phyloP scores from a whole-genome alignment of 1,140 invertebrate species.

The Propsilocerus akamusi region DNA sequence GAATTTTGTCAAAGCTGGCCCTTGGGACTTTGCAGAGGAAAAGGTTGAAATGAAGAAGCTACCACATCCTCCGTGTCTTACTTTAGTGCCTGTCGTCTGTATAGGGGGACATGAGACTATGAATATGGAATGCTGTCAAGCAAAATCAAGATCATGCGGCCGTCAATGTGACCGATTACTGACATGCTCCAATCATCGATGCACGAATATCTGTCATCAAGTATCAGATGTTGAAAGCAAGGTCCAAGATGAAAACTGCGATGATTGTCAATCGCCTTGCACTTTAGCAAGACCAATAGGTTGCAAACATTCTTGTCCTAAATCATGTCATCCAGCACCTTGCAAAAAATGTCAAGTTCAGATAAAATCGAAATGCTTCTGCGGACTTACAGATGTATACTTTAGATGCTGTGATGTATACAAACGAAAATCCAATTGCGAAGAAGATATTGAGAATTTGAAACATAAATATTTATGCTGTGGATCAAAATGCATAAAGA shows the following conservation, averaged over 20 bases:
- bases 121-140: slow-evolving; percentile 54
- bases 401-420: slow-evolving; percentile 49
- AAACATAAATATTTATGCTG: slow-evolving; percentile 24
- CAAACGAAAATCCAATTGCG: slow-evolving; percentile 26
- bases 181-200: slow-evolving; percentile 63
- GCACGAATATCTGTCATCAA: slow-evolving; percentile 53
- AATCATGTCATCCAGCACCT: slow-evolving; percentile 47
- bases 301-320: slow-evolving; percentile 59
- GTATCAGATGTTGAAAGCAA: slow-evolving; percentile 23
- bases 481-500: slow-evolving; percentile 72
- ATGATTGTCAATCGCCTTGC: slow-evolving; percentile 52
- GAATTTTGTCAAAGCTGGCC: slow-evolving; percentile 41
- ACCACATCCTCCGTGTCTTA: slow-evolving; percentile 49
- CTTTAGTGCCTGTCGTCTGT: slow-evolving; percentile 53
- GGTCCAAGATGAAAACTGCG: slow-evolving; percentile 31
- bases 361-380: slow-evolving; percentile 59
- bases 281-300: slow-evolving; percentile 43
- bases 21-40: slow-evolving; percentile 53
- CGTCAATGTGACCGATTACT: slow-evolving; percentile 47
- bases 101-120: slow-evolving; percentile 63
- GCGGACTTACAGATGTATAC: slow-evolving; percentile 51
- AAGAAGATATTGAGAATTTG: slow-evolving; percentile 21
- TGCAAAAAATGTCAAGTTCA: slow-evolving; percentile 52
- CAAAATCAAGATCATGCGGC: slow-evolving; percentile 50
- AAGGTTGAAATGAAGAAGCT: slow-evolving; percentile 41